phyloP scores from a whole-genome alignment of 2,113 vertebrate genomes.

The Galbula dea region DNA sequence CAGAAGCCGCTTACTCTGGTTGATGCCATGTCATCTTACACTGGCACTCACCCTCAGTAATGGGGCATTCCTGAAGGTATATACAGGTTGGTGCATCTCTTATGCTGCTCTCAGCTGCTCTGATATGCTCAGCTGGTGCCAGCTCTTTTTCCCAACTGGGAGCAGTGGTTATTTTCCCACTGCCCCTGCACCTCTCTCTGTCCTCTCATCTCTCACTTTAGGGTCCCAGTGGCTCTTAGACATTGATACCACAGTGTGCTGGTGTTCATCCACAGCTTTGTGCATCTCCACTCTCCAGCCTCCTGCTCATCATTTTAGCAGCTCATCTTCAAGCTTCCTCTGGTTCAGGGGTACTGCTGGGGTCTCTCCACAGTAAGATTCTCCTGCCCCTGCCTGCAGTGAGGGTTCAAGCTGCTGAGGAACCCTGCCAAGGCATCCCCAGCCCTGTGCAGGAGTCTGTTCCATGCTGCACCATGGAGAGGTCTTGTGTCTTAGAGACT shows the following conservation, averaged over 20 bases:
- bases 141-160: neutral
- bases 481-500: rapidly evolving
- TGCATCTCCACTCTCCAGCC: neutral
- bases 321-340: neutral
- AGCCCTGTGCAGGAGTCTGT: neutral
- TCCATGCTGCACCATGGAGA: neutral
- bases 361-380: neutral
- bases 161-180: neutral
- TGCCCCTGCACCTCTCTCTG: neutral
- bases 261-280: neutral
- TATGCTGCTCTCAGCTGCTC: neutral
- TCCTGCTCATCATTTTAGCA: neutral
- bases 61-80: neutral
- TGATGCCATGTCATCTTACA: rapidly evolving
- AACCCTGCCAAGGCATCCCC: neutral
- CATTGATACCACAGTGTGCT: rapidly evolving
- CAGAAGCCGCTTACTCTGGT: neutral
- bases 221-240: neutral
- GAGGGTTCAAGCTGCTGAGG: neutral
- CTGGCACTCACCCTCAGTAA: neutral
- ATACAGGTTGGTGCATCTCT: neutral
- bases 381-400: neutral
- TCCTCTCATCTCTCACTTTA: neutral
- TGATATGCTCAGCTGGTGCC: rapidly evolving
- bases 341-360: neutral